A percentile compares a stretch with the other conserved stretches of the same genome.
phyloP scores from a whole-genome alignment of 2,888 invertebrate genomes.

The Chalcis sispes region DNA sequence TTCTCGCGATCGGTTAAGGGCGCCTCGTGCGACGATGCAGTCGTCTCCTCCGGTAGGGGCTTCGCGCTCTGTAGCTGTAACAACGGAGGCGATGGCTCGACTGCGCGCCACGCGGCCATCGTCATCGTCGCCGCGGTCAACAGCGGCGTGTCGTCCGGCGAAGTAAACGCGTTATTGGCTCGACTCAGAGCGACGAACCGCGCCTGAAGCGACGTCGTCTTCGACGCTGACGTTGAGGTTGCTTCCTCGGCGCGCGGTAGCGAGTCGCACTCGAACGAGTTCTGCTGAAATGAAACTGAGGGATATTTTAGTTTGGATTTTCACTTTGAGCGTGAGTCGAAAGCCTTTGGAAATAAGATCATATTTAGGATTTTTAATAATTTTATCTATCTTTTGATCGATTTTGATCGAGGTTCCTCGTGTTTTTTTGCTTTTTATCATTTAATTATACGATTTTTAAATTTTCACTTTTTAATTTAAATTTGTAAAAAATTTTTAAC shows the following conservation, averaged over 20 bases:
- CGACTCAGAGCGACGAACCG: constrained; percentile 38
- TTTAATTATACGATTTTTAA: no score
- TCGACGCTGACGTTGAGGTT: background rate
- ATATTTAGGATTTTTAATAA: no score
- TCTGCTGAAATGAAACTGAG: constrained; percentile 73
- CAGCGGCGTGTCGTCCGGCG: constrained; percentile 2
- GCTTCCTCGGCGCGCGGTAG: constrained; percentile 31
- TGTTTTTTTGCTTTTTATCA: no score
- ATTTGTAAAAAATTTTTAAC: no score
- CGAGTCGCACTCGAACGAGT: constrained; percentile 68
- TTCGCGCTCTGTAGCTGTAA: background rate
- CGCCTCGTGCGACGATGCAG: constrained; percentile 1
- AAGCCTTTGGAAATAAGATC: no score
- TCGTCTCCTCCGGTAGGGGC: background rate
- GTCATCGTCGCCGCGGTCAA: constrained; percentile 33
- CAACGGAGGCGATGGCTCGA: background rate
- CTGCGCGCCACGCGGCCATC: constrained; percentile 18
- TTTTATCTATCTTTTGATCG: no score
- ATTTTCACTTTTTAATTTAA: no score
- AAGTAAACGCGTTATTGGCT: background rate
- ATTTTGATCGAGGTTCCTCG: no score
- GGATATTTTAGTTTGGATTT: background rate
- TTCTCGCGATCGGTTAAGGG: constrained; percentile 73
- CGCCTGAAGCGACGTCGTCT: constrained; percentile 11
- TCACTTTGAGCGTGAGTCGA: no score